Evolutionary conservation across 2,888 invertebrate species (phyloP), one percentile per base, ranked within the genome.

Genomic region (Caenorhabditis parvicauda): DNA sequence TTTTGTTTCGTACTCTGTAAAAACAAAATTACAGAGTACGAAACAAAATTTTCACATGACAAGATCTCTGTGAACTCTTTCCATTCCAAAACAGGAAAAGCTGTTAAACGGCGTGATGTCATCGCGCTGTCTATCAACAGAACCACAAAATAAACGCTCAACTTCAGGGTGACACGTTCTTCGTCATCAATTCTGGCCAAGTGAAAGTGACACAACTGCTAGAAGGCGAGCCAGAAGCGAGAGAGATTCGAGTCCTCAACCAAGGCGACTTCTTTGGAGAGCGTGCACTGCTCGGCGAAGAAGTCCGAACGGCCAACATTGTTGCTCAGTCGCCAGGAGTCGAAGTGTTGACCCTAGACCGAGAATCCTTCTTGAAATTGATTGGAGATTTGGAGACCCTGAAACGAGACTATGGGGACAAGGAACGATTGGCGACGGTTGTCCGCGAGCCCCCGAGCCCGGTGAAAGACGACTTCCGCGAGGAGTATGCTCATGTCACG

Each of bases 251-350:
- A 7, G 84, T 86, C 9, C 85, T 91, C 22, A 86, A 64, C 41
- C 77, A 77, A 56, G 92, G 92, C 0, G 88, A 90, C 61, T 92
- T 89, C 82, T 92, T 92, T 82, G 92, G 92, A 0, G 92, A 92
- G 79, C 88, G 90, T 78, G 92, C 92, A 0, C 84, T 92, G 29
- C 83, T 90, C 47, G 88, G 89, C 79, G 90, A 91, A 70, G 91
- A 91, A 80, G 84, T 86, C 42, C 85, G 94, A 29, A 89, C 92
- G 47, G 94, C 94, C 6, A 92, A 90, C 65, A 90, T 92, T 21
- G 90, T 90, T 43, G 93, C 93, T 0, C 86, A 90, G 77, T 88
- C 49, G 87, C 92, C 22, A 87, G 91, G 60, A 87, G 91, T 50
- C 87, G 93, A 84, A 70, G 93, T 93, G 75, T 86, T 93, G 21